phyloP scores from a whole-genome alignment of 1,140 invertebrate species.

The Scaptomyza hsui region DNA sequence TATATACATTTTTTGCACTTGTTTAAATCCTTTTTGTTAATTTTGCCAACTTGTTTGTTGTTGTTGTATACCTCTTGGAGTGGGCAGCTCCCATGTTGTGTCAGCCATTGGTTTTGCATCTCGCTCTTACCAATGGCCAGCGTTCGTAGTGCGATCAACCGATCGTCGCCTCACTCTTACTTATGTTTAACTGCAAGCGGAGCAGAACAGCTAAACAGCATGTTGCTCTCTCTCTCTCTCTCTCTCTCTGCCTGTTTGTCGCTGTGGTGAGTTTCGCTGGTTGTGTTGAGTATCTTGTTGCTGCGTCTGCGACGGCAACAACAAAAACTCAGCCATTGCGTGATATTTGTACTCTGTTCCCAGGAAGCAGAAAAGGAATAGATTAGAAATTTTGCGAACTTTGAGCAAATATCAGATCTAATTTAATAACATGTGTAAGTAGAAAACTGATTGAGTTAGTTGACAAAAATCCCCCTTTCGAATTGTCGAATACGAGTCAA shows the following conservation, averaged over 20 bases:
- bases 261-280: conserved; percentile 54
- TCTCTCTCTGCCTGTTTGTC: conserved; percentile 1
- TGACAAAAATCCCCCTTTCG: not conserved
- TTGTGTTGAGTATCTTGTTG: conserved; percentile 42
- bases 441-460: not conserved
- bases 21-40: conserved; percentile 4
- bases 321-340: conserved; percentile 19
- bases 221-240: conserved; percentile 21
- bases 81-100: conserved; percentile 49
- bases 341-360: not conserved
- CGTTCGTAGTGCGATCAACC: conserved; percentile 30
- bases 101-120: conserved; percentile 77
- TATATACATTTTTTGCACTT: conserved; percentile 11
- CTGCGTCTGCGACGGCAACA: conserved; percentile 20
- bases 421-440: too few relatives aligned
- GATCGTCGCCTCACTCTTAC: conserved; percentile 61
- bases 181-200: conserved; percentile 17
- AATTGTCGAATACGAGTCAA: not conserved
- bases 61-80: conserved; percentile 22
- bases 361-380: not conserved
- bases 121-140: conserved; percentile 38
- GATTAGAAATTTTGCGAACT: not conserved
- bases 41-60: not conserved
- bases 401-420: too few relatives aligned
- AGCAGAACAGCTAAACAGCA: conserved; percentile 38